phyloP scores from a whole-genome alignment of 2,888 invertebrate species.

The Tryphoninae sp. region DNA sequence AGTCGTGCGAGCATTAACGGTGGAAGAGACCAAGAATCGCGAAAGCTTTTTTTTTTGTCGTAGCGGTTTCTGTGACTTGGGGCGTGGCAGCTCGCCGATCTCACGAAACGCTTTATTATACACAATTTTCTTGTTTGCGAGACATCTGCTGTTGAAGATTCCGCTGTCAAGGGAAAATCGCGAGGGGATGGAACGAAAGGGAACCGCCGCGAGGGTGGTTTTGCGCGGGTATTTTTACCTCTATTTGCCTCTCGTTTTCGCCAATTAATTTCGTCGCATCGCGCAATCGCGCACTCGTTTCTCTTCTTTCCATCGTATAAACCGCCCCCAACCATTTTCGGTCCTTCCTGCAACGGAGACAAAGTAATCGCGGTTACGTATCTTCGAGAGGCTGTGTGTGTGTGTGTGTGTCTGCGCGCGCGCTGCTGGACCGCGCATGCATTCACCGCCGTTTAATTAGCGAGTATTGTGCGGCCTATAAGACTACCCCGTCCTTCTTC shows the following conservation, averaged over 20 bases:
- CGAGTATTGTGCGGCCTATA: conserved; percentile 76
- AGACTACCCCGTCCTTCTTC: conserved; percentile 7
- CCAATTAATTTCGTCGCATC: conserved; percentile 66
- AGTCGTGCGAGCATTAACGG: conserved; percentile 37
- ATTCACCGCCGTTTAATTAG: conserved; percentile 79
- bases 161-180: neutral
- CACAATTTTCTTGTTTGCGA: conserved; percentile 11
- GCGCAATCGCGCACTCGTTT: conserved; percentile 28
- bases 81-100: conserved; percentile 38
- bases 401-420: conserved; percentile 12
- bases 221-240: conserved; percentile 18
- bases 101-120: neutral
- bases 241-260: conserved; percentile 50
- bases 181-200: neutral
- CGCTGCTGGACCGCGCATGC: conserved; percentile 47
- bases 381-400: conserved; percentile 63
- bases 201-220: conserved; percentile 13
- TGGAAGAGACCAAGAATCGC: conserved; percentile 5
- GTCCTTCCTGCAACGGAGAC: conserved; percentile 75
- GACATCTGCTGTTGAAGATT: conserved; percentile 24
- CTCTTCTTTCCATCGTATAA: conserved; percentile 35
- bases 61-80: conserved; percentile 46
- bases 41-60: conserved; percentile 34
- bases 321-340: conserved; percentile 61
- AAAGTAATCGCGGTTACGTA: conserved; percentile 80